A percentile compares a stretch with the other conserved stretches of the same genome.
phyloP scores from a whole-genome alignment of 2,797 vertebrate genomes.

The Cuculus canorus region DNA sequence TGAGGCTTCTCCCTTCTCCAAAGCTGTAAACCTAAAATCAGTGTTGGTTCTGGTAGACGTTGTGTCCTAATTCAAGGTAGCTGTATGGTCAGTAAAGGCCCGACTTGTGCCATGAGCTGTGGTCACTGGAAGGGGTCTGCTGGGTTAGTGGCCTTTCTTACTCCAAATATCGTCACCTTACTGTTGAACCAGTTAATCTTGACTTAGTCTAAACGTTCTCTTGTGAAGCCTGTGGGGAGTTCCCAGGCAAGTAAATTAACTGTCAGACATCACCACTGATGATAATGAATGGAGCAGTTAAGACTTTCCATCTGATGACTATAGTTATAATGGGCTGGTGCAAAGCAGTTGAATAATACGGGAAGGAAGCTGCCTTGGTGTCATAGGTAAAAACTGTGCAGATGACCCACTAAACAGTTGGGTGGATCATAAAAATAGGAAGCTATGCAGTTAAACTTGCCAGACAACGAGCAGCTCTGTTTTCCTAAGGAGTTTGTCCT shows the following conservation, averaged over 20 bases:
- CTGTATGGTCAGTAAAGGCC: background rate
- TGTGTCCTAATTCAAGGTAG: background rate
- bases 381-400: constrained; percentile 9
- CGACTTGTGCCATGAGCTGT: background rate
- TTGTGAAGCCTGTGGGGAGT: background rate
- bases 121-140: background rate
- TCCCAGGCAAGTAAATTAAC: constrained; percentile 13
- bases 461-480: background rate
- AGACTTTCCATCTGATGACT: constrained; percentile 54
- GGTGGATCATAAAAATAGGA: constrained; percentile 55
- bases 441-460: constrained; percentile 45
- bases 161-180: background rate
- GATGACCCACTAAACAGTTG: constrained; percentile 32
- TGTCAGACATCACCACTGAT: constrained; percentile 16
- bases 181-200: background rate
- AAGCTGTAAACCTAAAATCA: rapidly evolving
- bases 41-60: background rate
- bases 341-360: background rate
- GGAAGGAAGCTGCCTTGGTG: constrained; percentile 33
- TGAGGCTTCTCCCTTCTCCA: rapidly evolving
- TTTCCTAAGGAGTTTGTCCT: background rate
- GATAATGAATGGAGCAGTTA: constrained; percentile 58
- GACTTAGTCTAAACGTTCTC: background rate
- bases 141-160: background rate
- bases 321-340: constrained; percentile 26